Base-by-base conservation (phyloP, 2,797 vertebrate genomes). In the Octomys mimax region DNA sequence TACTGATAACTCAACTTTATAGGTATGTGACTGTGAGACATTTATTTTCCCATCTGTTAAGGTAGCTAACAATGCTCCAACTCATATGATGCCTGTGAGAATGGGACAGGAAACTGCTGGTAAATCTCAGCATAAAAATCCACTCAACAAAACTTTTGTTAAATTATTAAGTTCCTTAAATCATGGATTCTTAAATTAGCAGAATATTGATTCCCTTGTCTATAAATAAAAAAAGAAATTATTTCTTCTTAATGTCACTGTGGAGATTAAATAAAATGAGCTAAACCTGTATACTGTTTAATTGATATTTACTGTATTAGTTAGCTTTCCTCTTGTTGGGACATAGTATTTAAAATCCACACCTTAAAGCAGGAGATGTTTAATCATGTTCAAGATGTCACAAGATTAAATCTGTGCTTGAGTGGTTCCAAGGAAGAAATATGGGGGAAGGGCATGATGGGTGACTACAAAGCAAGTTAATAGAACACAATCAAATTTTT, bases 171-270 rank as follows among this genome's bases (percentile, higher is more conserved):
- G 11, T 62, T 83, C 62, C 59, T 75, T 18, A 3, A 13, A 78
- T 59, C 33, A 61, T 39, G 42, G 2, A 13, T 83, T 90, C 31
- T 73, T 82, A 11, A 16, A 26, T 84, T 62, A 73, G 39, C 22
- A 1, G 12, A 52, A 39, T 52, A 13, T 82, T 68, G 49, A n/a
- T 54, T 77, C 64, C 8, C 46, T 59, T 81, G 42, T 64, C 49
- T 80, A 36, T 52, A 62, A 57, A 68, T 61, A 89, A 33, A 11
- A 86, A 95, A 87, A 87, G 49, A 46, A 96, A n/a, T 42, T 22
- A 71, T 81, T 89, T 88, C 62, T 12, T 66, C 22, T 11, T 61
- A 46, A 3, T n/a, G 28, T 79, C 73, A 87, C 52, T 83, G 19
- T n/a, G 26, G 89, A 19, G 7, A 75, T 64, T 59, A 59, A 89